These are phyloP conservation scores for Lagorchestes hirsutus DNA, from an alignment of 2,797 vertebrate genomes.

Conservation along the genomic window DNA sequence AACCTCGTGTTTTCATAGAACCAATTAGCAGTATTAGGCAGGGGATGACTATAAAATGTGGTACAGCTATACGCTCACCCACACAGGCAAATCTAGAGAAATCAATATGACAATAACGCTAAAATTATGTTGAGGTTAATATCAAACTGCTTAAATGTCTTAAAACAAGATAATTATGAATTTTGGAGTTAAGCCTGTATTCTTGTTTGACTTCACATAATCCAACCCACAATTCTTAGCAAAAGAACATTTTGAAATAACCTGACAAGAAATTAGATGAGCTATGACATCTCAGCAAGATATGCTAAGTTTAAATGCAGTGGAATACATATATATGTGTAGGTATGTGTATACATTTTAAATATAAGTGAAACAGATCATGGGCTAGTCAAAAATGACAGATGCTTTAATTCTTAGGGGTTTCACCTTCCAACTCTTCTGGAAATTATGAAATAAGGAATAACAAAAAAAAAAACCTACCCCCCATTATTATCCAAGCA, in stretches of 20 bases:
- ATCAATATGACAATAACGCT: constrained; percentile 47
- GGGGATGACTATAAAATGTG: background rate
- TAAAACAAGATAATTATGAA: constrained; percentile 54
- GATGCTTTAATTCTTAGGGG: constrained; percentile 84
- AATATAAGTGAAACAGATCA: constrained; percentile 87
- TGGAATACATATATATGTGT: constrained; percentile 80
- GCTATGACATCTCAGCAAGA: constrained; percentile 72
- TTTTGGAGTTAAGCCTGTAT: constrained; percentile 68
- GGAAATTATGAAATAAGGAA: constrained; percentile 88
- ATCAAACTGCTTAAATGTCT: constrained; percentile 3
- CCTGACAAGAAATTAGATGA: constrained; percentile 72
- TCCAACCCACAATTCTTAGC: constrained; percentile 67
- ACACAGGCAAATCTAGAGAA: constrained; percentile 1
- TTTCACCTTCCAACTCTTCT: constrained; percentile 83
- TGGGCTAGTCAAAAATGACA: constrained; percentile 82
- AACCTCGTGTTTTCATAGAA: background rate
- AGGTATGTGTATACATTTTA: constrained; percentile 82
- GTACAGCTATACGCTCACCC: background rate
- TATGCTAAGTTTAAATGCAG: constrained; percentile 79
- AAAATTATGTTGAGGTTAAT: constrained; percentile 41
- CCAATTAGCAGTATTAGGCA: background rate
- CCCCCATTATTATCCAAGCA: constrained; percentile 88
- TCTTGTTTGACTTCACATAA: constrained; percentile 60
- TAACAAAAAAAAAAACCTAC: constrained; percentile 87
- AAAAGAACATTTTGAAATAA: constrained; percentile 78